Base-by-base conservation (phyloP, 2,888 invertebrate genomes). In the Alentia gelatinosa region DNA sequence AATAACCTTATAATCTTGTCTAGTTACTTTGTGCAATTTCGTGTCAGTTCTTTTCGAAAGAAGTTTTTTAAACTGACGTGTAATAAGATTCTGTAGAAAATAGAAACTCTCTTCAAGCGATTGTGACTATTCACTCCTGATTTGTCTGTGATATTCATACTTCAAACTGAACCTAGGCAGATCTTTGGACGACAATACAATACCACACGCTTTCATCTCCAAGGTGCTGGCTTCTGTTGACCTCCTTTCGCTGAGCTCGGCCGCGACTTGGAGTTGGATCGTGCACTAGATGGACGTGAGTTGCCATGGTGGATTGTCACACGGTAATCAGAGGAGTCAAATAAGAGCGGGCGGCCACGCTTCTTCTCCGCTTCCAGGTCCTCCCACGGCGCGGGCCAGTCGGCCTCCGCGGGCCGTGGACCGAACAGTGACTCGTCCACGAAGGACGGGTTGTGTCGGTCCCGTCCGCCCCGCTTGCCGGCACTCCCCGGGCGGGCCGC, bases 401-500 rank as follows among this genome's bases (percentile, higher is more conserved):
- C 50, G 0, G 79, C 35, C 40, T 74, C 75, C 9, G 37, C 79
- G 4, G 47, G 90, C 15, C 42, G 40, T 4, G 90, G 79, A 7
- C 90, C 90, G 39, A 90, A 90, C 7, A 90, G 75, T 7, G 50
- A 33, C 47, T 90, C 90, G 35, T 90, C 90, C 0, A 90, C 90
- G 39, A 47, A 90, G 42, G 75, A 75, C 15, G 68, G 39, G 9
- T 90, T 90, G 33, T 90, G 90, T 23, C 50, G 50, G 89, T 74
- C 26, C 23, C 15, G 30, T 4, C 74, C 74, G 15, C 74, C 26
- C 74, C 74, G 37, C 1, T 39, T 35, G 23, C 63, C n/a, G 79
- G 79, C 79, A 19, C 79, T 79, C 9, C 79, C 19, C 12, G 86
- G 86, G 47, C 86, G 86, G 86, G n/a, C 30, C 5, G 83, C 39